Evolutionary conservation across 92 coral and sea anemone species (phyloP).

Genomic region (Phenganax stokvisi): DNA sequence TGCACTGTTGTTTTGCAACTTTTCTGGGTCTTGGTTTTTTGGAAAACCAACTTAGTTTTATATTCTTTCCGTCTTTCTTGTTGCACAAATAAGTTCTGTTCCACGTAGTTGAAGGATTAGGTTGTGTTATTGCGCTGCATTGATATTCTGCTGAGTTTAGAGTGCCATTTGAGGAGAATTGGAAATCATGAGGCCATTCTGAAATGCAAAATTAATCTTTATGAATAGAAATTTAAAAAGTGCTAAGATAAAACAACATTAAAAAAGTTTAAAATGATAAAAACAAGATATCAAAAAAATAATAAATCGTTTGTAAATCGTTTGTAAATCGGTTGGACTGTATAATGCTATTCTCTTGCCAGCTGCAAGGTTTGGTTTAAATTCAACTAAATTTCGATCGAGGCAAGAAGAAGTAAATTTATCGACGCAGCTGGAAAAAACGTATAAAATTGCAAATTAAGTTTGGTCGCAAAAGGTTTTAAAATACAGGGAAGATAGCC

Average conservation of each 20-base stretch:
- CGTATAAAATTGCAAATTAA: too few relatives aligned
- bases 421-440: too few relatives aligned
- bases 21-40: neutral
- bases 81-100: neutral
- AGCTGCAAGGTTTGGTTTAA: too few relatives aligned
- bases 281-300: neutral
- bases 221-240: neutral
- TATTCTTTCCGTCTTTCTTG: slow-evolving; percentile 6
- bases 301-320: too few relatives aligned
- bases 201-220: neutral
- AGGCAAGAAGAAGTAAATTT: too few relatives aligned
- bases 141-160: neutral
- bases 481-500: too few relatives aligned
- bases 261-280: neutral
- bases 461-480: too few relatives aligned
- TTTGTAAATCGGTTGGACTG: too few relatives aligned
- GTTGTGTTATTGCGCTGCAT: neutral
- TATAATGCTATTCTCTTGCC: too few relatives aligned
- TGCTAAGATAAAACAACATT: too few relatives aligned
- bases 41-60: slow-evolving; percentile 17
- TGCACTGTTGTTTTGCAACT: neutral
- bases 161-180: slow-evolving; percentile 16
- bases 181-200: slow-evolving; percentile 27
- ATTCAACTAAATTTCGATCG: too few relatives aligned
- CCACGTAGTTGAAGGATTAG: slow-evolving; percentile 11